Conservation (phyloP, 2,113 vertebrate species). For the Entomyzon cyanotis region DNA sequence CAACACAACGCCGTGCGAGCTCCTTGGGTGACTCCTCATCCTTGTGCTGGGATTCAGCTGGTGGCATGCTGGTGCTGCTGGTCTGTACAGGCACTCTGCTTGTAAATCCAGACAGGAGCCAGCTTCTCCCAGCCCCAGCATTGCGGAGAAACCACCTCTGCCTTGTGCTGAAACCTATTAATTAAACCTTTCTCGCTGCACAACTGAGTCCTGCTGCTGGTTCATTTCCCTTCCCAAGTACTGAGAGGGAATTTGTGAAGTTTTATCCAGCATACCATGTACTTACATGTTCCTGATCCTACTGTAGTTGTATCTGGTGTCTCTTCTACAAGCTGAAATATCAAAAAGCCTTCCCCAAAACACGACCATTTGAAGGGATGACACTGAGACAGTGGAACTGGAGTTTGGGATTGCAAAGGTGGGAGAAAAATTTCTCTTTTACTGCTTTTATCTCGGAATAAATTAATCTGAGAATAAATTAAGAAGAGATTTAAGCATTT, state of each 20-base stretch:
- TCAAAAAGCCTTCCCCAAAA: background rate
- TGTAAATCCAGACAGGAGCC: background rate
- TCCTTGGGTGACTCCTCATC: background rate
- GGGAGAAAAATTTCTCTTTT: background rate
- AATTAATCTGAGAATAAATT: background rate
- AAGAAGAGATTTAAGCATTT: background rate
- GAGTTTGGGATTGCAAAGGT: background rate
- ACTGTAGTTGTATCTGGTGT: no score
- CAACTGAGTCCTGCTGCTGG: background rate
- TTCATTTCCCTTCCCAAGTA: background rate
- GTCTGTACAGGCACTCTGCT: background rate
- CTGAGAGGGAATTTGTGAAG: background rate
- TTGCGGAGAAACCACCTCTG: background rate
- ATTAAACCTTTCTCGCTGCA: background rate
- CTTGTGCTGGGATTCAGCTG: background rate
- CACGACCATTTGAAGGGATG: rapidly evolving
- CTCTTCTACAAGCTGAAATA: background rate
- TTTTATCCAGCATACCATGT: background rate
- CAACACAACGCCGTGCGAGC: background rate
- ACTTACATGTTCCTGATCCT: background rate
- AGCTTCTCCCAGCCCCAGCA: background rate
- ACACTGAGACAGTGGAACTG: background rate
- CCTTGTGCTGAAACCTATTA: background rate
- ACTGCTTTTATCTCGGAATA: background rate
- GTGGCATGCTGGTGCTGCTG: background rate